Base-by-base conservation (phyloP, 2,113 vertebrate genomes). In the Benitochromis conjunctus region DNA sequence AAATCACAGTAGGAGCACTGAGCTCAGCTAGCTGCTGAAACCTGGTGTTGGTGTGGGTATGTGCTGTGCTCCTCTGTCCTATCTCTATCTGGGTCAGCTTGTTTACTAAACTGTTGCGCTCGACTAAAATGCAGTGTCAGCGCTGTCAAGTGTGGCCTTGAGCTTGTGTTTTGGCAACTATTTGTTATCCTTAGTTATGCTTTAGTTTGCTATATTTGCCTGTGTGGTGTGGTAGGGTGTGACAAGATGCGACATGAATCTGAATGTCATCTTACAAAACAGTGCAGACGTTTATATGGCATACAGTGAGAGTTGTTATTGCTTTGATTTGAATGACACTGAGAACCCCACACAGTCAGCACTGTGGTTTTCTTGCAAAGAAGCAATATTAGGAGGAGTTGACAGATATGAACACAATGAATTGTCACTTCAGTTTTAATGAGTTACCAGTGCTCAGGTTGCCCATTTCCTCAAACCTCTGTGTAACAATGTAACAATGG, bases 1-100 rank as follows among this genome's bases (percentile, higher is more conserved):
- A 90, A 86, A 91, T 93, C 91, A 21, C 18, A 76, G 55, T 64
- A 79, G 88, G 64, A 78, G 84, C 21, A 5, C 81, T 71, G 78
- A 24, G 71, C 60, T 34, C 36, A 7, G 71, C 53, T 58, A 76
- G 62, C 79, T 62, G 83, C 80, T 82, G 88, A 79, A 12, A 57
- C 80, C 34, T 60, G 78, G 21, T 69, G 80, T 46, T 60, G n/a
- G 4, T 74, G 58, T 60, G 79, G 29, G 48, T 78, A 64, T 83
- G 84, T 36, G 11, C 11, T 38, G 76, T 46, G 62, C 66, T 86
- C 9, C 55, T 79, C 53, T 85, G 81, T 83, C 87, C 48, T 12
- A 3, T 53, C 26, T 81, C 36, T 79, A 91, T 64, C 76, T 89
- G 80, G 80, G 85, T 89, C 88, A 91, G 86, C 43, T 77, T 82